Conservation (phyloP, 2,888 invertebrate genomes). For the Eledone cirrhosa region DNA sequence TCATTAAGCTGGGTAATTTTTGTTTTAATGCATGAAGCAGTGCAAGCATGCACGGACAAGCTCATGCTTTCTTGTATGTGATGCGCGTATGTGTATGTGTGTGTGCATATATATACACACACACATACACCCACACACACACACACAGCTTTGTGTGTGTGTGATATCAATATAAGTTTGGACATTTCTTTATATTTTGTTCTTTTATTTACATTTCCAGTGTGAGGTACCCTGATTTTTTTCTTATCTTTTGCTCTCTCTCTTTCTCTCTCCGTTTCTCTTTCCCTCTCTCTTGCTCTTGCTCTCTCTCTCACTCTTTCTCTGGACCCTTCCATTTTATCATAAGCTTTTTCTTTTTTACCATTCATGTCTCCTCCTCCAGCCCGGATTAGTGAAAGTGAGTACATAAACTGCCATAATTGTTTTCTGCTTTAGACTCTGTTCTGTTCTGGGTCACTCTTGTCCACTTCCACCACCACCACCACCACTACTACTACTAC, state of each 20-base stretch:
- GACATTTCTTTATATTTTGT: too few relatives aligned
- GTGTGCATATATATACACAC: too few relatives aligned
- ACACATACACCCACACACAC: too few relatives aligned
- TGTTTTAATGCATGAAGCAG: too few relatives aligned
- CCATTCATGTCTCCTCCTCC: constrained; percentile 25
- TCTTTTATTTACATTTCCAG: too few relatives aligned
- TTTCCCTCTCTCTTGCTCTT: background rate
- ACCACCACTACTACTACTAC: background rate
- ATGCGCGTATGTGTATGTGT: too few relatives aligned
- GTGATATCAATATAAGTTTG: too few relatives aligned
- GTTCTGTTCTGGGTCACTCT: constrained; percentile 28
- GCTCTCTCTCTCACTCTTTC: background rate
- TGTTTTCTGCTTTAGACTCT: constrained; percentile 23
- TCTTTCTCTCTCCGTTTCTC: background rate
- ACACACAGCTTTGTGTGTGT: too few relatives aligned
- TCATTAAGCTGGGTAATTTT: too few relatives aligned
- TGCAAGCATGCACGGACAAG: too few relatives aligned
- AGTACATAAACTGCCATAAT: constrained; percentile 19
- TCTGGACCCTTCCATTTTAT: constrained; percentile 15
- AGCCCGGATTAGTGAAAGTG: constrained; percentile 12
- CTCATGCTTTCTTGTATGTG: too few relatives aligned
- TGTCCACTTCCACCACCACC: constrained; percentile 13
- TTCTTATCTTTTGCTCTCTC: background rate
- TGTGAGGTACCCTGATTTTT: background rate
- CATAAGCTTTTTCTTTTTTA: constrained; percentile 28